Conservation (phyloP, 2,113 vertebrate species). For the Austrofundulus limnaeus region DNA sequence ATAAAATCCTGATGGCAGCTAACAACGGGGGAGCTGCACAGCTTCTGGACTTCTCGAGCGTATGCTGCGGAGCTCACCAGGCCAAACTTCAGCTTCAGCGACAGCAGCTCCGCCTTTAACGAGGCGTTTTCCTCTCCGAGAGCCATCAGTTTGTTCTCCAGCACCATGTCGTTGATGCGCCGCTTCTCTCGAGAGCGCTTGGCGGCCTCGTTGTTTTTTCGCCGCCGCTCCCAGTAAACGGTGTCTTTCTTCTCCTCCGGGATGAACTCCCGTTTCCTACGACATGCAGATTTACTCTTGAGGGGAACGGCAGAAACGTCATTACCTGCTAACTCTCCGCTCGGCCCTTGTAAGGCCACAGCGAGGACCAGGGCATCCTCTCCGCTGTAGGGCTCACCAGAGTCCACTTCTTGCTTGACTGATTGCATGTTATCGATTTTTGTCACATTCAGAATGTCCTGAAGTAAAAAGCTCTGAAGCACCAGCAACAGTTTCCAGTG, state of each 20-base stretch:
- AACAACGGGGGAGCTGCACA: constrained; percentile 78
- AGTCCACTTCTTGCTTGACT: constrained; percentile 87
- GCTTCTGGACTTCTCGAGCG: constrained; percentile 89
- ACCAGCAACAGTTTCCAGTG: constrained; percentile 20
- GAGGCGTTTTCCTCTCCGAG: constrained; percentile 94
- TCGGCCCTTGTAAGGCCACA: constrained; percentile 80
- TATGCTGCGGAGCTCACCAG: constrained; percentile 89
- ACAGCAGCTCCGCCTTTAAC: constrained; percentile 90
- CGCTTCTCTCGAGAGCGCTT: constrained; percentile 96
- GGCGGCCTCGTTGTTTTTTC: constrained; percentile 97
- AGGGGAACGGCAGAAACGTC: constrained; percentile 60
- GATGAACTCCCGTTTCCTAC: constrained; percentile 94
- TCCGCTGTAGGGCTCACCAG: constrained; percentile 75
- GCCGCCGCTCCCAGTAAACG: constrained; percentile 92
- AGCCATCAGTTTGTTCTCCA: constrained; percentile 94
- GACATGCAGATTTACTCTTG: constrained; percentile 83
- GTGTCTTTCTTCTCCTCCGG: constrained; percentile 96
- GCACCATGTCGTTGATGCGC: constrained; percentile 93
- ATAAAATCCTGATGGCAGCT: constrained; percentile 85
- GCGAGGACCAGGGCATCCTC: constrained; percentile 85
- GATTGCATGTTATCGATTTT: constrained; percentile 86
- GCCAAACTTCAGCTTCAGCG: constrained; percentile 92
- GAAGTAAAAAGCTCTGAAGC: constrained; percentile 29
- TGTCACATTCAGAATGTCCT: constrained; percentile 34
- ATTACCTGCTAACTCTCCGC: constrained; percentile 61